phyloP scores from a whole-genome alignment of 2,888 invertebrate genomes.

The Pemphredon lugubris region DNA sequence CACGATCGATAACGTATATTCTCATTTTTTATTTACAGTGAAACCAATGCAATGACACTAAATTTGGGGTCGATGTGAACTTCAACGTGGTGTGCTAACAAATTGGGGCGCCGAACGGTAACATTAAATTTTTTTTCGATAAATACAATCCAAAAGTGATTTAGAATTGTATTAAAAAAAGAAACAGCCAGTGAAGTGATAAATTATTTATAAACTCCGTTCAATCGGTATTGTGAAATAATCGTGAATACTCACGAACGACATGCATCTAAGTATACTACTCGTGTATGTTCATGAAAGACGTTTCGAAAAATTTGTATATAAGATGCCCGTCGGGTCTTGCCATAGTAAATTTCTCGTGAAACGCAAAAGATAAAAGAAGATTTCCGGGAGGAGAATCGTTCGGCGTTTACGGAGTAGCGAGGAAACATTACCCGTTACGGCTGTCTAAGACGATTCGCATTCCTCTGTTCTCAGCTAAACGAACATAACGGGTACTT shows the following conservation, averaged over 20 bases:
- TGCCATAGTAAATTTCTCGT: too few species aligned
- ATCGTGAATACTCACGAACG: conserved; percentile 28
- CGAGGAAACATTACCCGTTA: too few species aligned
- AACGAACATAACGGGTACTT: too few species aligned
- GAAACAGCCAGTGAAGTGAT: conserved; percentile 31
- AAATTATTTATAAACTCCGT: conserved; percentile 21
- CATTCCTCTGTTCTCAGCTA: too few species aligned
- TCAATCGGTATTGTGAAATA: conserved; percentile 26
- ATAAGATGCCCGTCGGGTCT: too few species aligned
- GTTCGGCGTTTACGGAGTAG: too few species aligned
- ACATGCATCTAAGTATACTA: conserved; percentile 50
- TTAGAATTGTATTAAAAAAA: conserved; percentile 26
- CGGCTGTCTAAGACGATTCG: too few species aligned
- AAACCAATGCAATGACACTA: conserved; percentile 68
- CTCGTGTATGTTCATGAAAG: conserved; percentile 53
- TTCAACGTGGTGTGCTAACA: conserved; percentile 71
- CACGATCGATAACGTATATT: too few species aligned
- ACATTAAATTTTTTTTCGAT: conserved; percentile 26
- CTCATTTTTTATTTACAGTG: conserved; percentile 72
- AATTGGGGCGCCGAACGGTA: conserved; percentile 52
- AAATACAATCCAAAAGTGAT: conserved; percentile 31
- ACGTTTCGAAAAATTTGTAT: too few species aligned
- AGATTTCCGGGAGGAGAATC: conserved; percentile 25
- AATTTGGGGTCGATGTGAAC: conserved; percentile 69
- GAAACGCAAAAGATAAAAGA: too few species aligned